Conservation (phyloP, 1,140 invertebrate genomes). For the Diabrotica virgifera region DNA sequence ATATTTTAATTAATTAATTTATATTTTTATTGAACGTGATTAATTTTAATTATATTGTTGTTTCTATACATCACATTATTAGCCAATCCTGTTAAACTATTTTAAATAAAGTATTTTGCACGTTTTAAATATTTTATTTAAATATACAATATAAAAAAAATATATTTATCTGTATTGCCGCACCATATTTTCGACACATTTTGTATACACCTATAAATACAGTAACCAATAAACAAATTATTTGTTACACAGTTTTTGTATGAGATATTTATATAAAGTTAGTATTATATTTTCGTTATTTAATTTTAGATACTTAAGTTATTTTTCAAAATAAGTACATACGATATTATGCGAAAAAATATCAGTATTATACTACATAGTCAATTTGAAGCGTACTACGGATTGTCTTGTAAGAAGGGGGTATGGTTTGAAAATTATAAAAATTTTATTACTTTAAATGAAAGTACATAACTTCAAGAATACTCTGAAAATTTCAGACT, state of each 20-base stretch:
- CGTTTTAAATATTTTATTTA: background rate
- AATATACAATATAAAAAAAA: background rate
- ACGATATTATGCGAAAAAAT: no score
- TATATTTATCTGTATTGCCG: background rate
- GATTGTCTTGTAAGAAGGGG: no score
- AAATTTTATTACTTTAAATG: no score
- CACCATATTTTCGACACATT: background rate
- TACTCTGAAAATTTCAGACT: no score
- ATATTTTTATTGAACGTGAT: no score
- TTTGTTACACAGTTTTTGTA: conserved; percentile 17
- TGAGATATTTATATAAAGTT: conserved; percentile 14
- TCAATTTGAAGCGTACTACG: no score
- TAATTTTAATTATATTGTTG: no score
- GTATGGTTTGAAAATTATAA: no score
- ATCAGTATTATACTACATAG: no score
- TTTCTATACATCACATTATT: background rate
- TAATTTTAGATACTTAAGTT: conserved; percentile 1
- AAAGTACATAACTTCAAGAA: no score
- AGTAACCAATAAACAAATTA: background rate
- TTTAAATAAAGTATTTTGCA: background rate
- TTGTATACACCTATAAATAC: background rate
- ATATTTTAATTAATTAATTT: no score
- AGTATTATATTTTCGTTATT: conserved; percentile 18
- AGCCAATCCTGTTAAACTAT: background rate
- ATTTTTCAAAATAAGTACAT: no score